Evolutionary conservation across 2,113 vertebrate genomes (phyloP).

Genomic region (Myiagra hebetior): DNA sequence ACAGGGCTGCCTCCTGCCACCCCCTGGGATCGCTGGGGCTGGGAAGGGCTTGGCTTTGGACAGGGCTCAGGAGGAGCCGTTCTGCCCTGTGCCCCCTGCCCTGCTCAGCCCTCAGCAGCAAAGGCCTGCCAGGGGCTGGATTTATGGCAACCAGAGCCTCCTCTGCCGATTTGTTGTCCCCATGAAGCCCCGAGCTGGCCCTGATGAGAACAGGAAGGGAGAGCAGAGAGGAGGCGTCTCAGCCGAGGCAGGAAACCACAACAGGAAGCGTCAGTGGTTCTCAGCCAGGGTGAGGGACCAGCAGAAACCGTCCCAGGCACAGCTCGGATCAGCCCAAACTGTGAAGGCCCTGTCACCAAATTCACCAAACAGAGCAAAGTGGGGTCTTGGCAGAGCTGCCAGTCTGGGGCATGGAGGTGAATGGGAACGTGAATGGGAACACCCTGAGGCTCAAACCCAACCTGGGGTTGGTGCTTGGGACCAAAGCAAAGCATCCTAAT

Average conservation of each 20-base stretch:
- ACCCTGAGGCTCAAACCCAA: background rate
- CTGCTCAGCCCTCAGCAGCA: background rate
- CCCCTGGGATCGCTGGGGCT: background rate
- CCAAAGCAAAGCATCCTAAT: background rate
- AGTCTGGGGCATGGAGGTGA: background rate
- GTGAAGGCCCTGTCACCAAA: background rate
- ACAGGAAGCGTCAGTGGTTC: constrained; percentile 39
- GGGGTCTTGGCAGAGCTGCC: background rate
- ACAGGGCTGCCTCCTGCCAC: background rate
- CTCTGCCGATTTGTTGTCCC: background rate
- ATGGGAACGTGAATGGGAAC: background rate
- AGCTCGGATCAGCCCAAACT: background rate
- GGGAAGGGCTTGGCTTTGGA: background rate
- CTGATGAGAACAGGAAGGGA: constrained; percentile 41
- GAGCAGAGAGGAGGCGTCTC: background rate
- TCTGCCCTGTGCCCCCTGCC: background rate
- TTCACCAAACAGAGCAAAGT: background rate
- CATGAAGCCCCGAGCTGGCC: background rate
- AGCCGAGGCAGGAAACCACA: constrained; percentile 58
- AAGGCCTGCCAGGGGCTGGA: background rate
- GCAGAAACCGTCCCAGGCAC: background rate
- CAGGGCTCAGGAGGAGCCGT: background rate
- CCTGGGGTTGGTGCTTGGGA: background rate
- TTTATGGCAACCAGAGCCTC: background rate
- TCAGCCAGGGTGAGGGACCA: background rate